A percentile compares a stretch with the other conserved stretches of the same genome.
Evolutionary conservation across 2,113 vertebrate genomes (phyloP).

Genomic region (Halichoeres trimaculatus): DNA sequence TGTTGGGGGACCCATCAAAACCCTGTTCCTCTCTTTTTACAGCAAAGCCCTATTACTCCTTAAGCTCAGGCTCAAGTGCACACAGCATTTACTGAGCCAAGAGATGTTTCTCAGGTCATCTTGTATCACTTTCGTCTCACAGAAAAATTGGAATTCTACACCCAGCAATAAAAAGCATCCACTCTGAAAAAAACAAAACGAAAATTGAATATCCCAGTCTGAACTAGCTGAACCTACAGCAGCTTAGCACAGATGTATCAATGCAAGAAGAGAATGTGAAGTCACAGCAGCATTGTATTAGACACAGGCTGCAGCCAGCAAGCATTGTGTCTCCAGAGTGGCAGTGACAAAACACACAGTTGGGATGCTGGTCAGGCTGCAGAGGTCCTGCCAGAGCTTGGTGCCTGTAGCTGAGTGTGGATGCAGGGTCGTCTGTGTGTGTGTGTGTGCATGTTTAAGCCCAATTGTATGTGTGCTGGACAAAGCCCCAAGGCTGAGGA

Average conservation of each 20-base stretch:
- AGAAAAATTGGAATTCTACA: slow-evolving; percentile 47
- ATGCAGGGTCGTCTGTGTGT: slow-evolving; percentile 8
- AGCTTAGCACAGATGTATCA: slow-evolving; percentile 35
- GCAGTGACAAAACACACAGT: slow-evolving; percentile 65
- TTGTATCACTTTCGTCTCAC: slow-evolving; percentile 42
- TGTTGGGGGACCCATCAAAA: slow-evolving; percentile 43
- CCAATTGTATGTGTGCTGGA: slow-evolving; percentile 61
- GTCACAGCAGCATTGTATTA: slow-evolving; percentile 44
- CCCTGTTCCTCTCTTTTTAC: slow-evolving; percentile 37
- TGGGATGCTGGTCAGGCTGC: slow-evolving; percentile 56
- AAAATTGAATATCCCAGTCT: slow-evolving; percentile 22
- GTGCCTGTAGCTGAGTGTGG: slow-evolving; percentile 50
- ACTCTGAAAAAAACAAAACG: slow-evolving; percentile 48
- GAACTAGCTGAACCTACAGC: slow-evolving; percentile 41
- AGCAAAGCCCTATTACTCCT: slow-evolving; percentile 30
- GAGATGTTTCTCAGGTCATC: slow-evolving; percentile 55
- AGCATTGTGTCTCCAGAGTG: slow-evolving; percentile 47
- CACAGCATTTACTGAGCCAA: slow-evolving; percentile 38
- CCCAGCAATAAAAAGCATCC: slow-evolving; percentile 36
- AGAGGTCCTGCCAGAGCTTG: slow-evolving; percentile 63
- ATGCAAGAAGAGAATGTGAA: slow-evolving; percentile 39
- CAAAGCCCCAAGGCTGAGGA: slow-evolving; percentile 72
- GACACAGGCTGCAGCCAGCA: slow-evolving; percentile 33
- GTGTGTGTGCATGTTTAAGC: slow-evolving; percentile 36
- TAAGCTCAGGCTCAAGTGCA: slow-evolving; percentile 37